phyloP scores from a whole-genome alignment of 2,888 invertebrate genomes.

The Sphaerophoria taeniata region DNA sequence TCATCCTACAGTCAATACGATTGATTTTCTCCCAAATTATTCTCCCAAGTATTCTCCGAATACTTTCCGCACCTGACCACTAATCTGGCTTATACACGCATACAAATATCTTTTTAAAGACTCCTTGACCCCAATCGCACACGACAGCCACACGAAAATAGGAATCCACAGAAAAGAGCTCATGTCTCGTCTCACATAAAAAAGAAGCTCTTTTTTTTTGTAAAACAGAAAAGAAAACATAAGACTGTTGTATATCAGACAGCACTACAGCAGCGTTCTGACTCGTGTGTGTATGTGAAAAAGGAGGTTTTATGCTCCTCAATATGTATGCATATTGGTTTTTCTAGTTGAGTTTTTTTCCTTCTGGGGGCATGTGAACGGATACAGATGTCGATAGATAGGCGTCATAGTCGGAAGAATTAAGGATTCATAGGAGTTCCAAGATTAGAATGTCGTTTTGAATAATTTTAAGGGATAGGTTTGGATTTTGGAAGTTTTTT shows the following conservation, averaged over 20 bases:
- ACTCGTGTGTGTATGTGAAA: background rate
- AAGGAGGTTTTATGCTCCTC: background rate
- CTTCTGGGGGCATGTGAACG: constrained; percentile 2
- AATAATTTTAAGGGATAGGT: constrained; percentile 55
- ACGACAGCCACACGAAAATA: background rate
- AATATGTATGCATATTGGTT: constrained; percentile 4
- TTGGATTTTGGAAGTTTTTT: constrained; percentile 22
- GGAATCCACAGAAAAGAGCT: constrained; percentile 29
- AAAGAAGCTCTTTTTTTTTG: too few relatives aligned
- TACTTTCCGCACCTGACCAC: constrained; percentile 50
- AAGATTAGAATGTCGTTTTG: constrained; percentile 53
- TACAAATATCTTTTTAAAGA: constrained; percentile 54
- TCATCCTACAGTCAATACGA: constrained; percentile 21
- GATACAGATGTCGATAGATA: constrained; percentile 24
- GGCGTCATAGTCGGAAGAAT: background rate
- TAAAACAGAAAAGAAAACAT: too few relatives aligned
- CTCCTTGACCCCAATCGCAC: background rate
- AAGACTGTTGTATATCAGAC: too few relatives aligned
- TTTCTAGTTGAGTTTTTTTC: background rate
- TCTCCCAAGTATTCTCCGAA: too few relatives aligned
- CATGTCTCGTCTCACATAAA: too few relatives aligned
- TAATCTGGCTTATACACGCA: constrained; percentile 44
- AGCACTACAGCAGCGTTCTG: too few relatives aligned
- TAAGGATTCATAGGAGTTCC: constrained; percentile 49
- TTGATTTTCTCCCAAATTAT: constrained; percentile 44